Conservation (phyloP, 1,140 invertebrate species). For the Formica exsecta region DNA sequence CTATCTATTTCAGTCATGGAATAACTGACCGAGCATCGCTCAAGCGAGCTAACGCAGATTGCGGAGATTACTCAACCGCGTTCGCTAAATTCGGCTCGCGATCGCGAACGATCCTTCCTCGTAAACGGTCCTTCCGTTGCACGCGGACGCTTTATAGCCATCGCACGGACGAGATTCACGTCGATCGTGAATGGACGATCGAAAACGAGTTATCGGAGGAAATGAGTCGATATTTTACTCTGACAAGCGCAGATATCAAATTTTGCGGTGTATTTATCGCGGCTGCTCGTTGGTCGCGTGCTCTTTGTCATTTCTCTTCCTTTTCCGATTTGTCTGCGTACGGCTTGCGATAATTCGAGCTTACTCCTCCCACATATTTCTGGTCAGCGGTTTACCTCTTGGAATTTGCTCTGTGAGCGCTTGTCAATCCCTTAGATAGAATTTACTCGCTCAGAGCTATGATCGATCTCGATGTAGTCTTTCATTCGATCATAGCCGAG, state of each 20-base stretch:
- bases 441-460: conserved; percentile 15
- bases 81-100: conserved; percentile 43
- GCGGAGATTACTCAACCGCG: conserved; percentile 51
- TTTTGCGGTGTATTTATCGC: conserved; percentile 61
- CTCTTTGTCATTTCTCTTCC: conserved; percentile 56
- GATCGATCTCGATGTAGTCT: conserved; percentile 34
- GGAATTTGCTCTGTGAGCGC: conserved; percentile 31
- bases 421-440: conserved; percentile 45
- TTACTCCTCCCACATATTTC: conserved; percentile 31
- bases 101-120: conserved; percentile 50
- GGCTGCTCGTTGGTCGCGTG: conserved; percentile 26
- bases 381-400: conserved; percentile 38
- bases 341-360: conserved; percentile 48
- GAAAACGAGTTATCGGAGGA: conserved; percentile 52
- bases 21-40: conserved; percentile 43
- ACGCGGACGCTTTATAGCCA: conserved; percentile 51
- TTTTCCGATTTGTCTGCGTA: conserved; percentile 34
- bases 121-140: conserved; percentile 57
- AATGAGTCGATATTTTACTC: conserved; percentile 57
- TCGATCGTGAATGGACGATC: conserved; percentile 42
- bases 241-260: conserved; percentile 51
- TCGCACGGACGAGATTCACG: conserved; percentile 38
- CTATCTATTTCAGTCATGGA: conserved; percentile 50
- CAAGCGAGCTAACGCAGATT: conserved; percentile 44
- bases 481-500: background rate